These are phyloP conservation scores for Delichon dasypus DNA, from an alignment of 2,797 vertebrate species.

Conservation along the genomic window DNA sequence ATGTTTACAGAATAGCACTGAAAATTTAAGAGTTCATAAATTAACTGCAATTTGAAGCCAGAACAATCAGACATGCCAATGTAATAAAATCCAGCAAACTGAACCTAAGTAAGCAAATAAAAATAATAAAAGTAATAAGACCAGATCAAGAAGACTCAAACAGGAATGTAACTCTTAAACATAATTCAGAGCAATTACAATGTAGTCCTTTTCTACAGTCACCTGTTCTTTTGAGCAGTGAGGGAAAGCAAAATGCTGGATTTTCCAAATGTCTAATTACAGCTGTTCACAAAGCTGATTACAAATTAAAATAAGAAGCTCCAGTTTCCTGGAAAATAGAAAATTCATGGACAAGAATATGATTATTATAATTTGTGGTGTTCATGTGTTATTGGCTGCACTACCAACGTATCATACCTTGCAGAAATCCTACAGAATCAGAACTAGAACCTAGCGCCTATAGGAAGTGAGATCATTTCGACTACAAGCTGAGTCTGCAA, in stretches of 20 bases:
- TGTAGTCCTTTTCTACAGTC: neutral
- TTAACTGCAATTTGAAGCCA: neutral
- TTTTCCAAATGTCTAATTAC: neutral
- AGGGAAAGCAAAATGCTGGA: neutral
- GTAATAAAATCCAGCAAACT: neutral
- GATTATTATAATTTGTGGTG: neutral
- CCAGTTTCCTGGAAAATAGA: neutral
- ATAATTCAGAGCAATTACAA: neutral
- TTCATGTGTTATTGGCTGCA: fast-evolving
- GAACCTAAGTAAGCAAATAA: neutral
- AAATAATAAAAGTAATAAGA: neutral
- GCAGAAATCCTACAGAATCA: neutral
- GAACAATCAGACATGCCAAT: fast-evolving
- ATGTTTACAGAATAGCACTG: neutral
- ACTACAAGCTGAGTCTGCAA: neutral
- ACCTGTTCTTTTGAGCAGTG: neutral
- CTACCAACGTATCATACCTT: fast-evolving
- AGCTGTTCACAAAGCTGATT: neutral
- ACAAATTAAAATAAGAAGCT: neutral
- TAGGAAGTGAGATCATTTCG: neutral
- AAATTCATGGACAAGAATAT: neutral
- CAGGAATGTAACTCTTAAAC: neutral
- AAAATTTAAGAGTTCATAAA: neutral
- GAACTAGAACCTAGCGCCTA: neutral
- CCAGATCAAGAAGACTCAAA: neutral